These are phyloP conservation scores for Drosophila limbata DNA, from an alignment of 2,888 invertebrate genomes.

Conservation along the genomic window DNA sequence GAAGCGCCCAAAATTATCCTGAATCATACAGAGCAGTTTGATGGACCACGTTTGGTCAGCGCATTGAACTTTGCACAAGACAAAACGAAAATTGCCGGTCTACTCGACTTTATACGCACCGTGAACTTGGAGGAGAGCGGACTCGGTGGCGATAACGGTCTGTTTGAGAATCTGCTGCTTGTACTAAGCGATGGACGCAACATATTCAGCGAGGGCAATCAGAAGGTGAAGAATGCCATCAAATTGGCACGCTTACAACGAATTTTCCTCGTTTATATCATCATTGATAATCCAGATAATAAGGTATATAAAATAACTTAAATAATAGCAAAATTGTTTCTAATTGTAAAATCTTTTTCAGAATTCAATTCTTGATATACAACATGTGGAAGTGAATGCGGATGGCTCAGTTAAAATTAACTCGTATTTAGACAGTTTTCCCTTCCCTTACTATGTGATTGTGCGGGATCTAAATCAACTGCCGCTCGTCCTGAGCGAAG, in stretches of 20 bases:
- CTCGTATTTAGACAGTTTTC: slow-evolving; percentile 97
- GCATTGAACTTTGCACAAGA: slow-evolving; percentile 95
- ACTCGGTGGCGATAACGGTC: slow-evolving; percentile 84
- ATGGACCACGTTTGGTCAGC: slow-evolving; percentile 93
- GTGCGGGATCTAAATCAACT: slow-evolving; percentile 94
- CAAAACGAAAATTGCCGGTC: slow-evolving; percentile 93
- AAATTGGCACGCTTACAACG: slow-evolving; percentile 92
- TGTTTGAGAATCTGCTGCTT: slow-evolving; percentile 89
- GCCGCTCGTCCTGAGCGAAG: slow-evolving; percentile 96
- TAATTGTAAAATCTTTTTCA: slow-evolving; percentile 84
- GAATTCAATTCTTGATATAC: slow-evolving; percentile 96
- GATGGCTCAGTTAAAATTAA: slow-evolving; percentile 87
- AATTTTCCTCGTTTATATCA: slow-evolving; percentile 97
- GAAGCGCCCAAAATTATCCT: slow-evolving; percentile 94
- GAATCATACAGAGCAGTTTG: slow-evolving; percentile 92
- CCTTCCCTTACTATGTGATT: slow-evolving; percentile 98
- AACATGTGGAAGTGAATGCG: slow-evolving; percentile 87
- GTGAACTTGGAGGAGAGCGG: slow-evolving; percentile 86
- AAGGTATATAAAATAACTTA: slow-evolving; percentile 87
- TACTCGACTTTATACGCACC: slow-evolving; percentile 92
- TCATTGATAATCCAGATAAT: slow-evolving; percentile 96
- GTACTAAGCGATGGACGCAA: slow-evolving; percentile 98
- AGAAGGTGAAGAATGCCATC: slow-evolving; percentile 91
- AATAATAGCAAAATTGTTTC: not conserved
- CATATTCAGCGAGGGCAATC: slow-evolving; percentile 94